Percentiles rank a stretch among this genome's conserved stretches.
Evolutionary conservation across 1,140 invertebrate species (phyloP).

Genomic region (Drosophila equinoxialis): DNA sequence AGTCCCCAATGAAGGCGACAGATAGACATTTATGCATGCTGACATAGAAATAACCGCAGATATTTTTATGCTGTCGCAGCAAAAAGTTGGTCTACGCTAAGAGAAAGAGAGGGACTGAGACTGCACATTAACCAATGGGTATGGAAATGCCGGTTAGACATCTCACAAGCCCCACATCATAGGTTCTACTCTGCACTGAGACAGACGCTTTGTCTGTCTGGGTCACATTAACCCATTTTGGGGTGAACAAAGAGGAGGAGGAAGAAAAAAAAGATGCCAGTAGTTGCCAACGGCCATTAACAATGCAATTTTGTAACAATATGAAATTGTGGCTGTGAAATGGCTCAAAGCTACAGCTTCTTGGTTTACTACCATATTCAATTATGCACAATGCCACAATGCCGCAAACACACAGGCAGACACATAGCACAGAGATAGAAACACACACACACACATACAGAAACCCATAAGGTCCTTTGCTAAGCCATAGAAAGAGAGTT

Average conservation of each 20-base stretch:
- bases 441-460: neutral
- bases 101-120: conserved; percentile 12
- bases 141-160: conserved; percentile 49
- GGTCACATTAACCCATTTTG: conserved; percentile 52
- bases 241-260: conserved; percentile 15
- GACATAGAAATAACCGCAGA: conserved; percentile 43
- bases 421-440: neutral
- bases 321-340: conserved; percentile 59
- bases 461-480: conserved; percentile 8
- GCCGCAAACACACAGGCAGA: conserved; percentile 18
- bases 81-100: conserved; percentile 61
- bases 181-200: neutral
- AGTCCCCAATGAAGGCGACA: neutral
- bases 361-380: conserved; percentile 41
- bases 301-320: conserved; percentile 67
- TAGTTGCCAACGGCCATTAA: conserved; percentile 55
- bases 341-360: conserved; percentile 27
- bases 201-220: conserved; percentile 4
- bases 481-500: conserved; percentile 1
- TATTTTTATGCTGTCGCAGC: conserved; percentile 57
- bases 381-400: conserved; percentile 60
- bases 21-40: conserved; percentile 1
- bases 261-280: neutral
- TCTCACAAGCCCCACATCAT: neutral
- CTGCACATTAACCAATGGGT: conserved; percentile 64